A percentile compares a stretch with the other conserved stretches of the same genome.
phyloP scores from a whole-genome alignment of 2,888 invertebrate genomes.

The Tuta absoluta region DNA sequence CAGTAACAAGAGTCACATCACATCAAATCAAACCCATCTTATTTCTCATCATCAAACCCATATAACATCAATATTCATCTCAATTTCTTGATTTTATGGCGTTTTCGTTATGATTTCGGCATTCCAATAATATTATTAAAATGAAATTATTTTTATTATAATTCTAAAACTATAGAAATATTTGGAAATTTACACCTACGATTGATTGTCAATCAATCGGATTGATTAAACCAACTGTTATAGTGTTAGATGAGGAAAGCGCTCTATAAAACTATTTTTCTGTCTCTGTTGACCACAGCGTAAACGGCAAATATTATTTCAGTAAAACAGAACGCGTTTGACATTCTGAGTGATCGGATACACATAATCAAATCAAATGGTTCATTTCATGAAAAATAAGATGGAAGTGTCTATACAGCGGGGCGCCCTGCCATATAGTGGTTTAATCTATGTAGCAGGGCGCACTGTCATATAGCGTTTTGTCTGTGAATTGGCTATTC shows the following conservation, averaged over 20 bases:
- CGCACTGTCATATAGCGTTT: too few relatives aligned
- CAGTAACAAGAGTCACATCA: background rate
- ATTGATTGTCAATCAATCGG: too few relatives aligned
- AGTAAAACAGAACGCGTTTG: background rate
- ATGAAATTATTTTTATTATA: background rate
- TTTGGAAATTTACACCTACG: constrained; percentile 9
- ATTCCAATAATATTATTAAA: too few relatives aligned
- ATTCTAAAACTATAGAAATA: constrained; percentile 2
- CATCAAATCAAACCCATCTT: background rate
- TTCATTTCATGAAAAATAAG: too few relatives aligned
- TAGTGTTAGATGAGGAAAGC: background rate
- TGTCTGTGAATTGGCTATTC: too few relatives aligned
- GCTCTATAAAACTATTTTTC: background rate
- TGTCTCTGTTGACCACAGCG: background rate
- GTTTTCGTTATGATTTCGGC: too few relatives aligned
- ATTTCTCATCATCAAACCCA: background rate
- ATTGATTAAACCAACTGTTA: too few relatives aligned
- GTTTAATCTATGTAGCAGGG: too few relatives aligned
- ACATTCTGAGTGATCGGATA: constrained; percentile 6
- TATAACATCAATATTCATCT: background rate
- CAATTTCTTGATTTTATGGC: too few relatives aligned
- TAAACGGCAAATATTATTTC: background rate
- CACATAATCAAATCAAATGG: too few relatives aligned
- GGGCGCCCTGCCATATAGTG: too few relatives aligned
- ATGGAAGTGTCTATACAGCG: too few relatives aligned